Evolutionary conservation across 2,113 vertebrate species (phyloP).

Genomic region (Gymnorhina tibicen): DNA sequence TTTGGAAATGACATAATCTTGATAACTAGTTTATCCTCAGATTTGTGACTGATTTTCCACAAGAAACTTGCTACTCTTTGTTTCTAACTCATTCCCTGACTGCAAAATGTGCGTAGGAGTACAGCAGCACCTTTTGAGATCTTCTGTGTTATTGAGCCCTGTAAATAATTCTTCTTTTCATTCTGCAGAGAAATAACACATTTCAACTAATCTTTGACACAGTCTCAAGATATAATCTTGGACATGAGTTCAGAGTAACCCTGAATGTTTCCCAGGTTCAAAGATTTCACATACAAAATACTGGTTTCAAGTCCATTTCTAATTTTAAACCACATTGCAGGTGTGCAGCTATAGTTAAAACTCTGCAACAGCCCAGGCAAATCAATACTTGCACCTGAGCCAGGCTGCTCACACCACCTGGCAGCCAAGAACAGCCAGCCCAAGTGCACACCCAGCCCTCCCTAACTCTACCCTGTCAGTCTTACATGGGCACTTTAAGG

Average conservation of each 20-base stretch:
- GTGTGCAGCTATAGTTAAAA: background rate
- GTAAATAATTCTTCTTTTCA: background rate
- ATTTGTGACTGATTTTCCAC: background rate
- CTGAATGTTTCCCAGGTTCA: background rate
- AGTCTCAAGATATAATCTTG: background rate
- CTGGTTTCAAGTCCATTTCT: slow-evolving; percentile 9
- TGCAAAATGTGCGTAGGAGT: background rate
- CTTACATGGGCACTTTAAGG: fast-evolving
- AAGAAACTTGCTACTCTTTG: background rate
- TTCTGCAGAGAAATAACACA: background rate
- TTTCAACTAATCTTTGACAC: background rate
- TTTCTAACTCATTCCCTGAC: background rate
- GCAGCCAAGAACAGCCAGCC: background rate
- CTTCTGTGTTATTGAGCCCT: background rate
- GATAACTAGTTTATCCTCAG: background rate
- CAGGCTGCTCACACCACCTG: background rate
- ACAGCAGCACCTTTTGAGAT: background rate
- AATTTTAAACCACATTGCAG: background rate
- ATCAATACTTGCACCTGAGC: background rate
- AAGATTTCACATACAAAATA: background rate
- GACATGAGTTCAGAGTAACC: background rate
- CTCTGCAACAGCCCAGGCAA: background rate
- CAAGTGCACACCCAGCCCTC: background rate
- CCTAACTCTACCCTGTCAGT: background rate
- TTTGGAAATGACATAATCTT: background rate